A percentile compares a stretch with the other conserved stretches of the same genome.
Evolutionary conservation across 2,888 invertebrate species (phyloP).

Genomic region (Nemurella pictetii): DNA sequence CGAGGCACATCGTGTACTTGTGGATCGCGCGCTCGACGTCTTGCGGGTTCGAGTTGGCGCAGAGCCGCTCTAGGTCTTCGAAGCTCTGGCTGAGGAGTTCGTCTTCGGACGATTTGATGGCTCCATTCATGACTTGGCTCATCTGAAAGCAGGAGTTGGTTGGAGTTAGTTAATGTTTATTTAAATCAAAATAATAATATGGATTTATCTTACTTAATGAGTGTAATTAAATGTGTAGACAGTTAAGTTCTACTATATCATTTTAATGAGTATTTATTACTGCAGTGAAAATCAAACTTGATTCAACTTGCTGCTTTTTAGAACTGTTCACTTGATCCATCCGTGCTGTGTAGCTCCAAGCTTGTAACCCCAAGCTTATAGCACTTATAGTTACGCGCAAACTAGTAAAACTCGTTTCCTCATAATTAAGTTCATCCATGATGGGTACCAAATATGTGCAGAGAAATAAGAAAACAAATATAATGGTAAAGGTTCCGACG

Average conservation of each 20-base stretch:
- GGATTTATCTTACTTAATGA: too few relatives aligned
- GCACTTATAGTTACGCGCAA: neutral
- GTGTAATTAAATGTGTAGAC: too few relatives aligned
- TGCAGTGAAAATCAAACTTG: neutral
- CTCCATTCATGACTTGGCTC: slow-evolving; percentile 69
- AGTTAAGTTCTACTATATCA: too few relatives aligned
- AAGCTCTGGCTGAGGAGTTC: slow-evolving; percentile 66
- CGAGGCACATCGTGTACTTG: slow-evolving; percentile 78
- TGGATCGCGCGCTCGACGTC: slow-evolving; percentile 81
- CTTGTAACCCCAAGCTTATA: too few relatives aligned
- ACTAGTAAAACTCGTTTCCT: neutral
- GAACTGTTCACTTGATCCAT: neutral
- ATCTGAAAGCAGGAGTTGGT: slow-evolving; percentile 51
- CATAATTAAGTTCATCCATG: neutral
- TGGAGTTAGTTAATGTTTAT: neutral
- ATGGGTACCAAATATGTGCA: neutral
- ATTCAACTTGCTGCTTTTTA: neutral
- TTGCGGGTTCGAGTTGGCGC: slow-evolving; percentile 71
- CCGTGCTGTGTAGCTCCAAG: too few relatives aligned
- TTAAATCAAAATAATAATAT: too few relatives aligned
- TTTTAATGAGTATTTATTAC: too few relatives aligned
- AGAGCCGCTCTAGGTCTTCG: slow-evolving; percentile 79
- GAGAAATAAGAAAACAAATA: neutral
- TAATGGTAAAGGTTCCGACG: neutral
- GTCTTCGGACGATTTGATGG: slow-evolving; percentile 68